These are phyloP conservation scores for Horisme vitalbata DNA, from an alignment of 2,888 invertebrate genomes.

Conservation along the genomic window DNA sequence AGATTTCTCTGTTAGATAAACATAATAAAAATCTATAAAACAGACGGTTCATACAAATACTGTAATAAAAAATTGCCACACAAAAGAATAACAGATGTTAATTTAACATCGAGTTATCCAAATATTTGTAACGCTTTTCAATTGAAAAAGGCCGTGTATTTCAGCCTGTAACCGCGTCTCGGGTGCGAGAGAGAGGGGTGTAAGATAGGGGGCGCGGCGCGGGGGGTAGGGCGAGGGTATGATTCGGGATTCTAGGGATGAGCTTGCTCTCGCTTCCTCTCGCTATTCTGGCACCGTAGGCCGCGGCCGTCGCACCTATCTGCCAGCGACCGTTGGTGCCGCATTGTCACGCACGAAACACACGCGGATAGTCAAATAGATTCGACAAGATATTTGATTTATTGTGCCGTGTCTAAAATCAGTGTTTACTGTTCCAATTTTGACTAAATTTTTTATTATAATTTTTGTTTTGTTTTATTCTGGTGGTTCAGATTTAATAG, in stretches of 20 bases:
- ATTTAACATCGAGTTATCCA: constrained; percentile 27
- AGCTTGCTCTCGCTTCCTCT: constrained; percentile 79
- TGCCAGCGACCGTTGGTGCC: constrained; percentile 36
- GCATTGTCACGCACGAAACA: constrained; percentile 50
- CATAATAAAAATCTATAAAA: too few relatives aligned
- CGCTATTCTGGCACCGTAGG: constrained; percentile 78
- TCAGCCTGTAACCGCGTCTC: constrained; percentile 67
- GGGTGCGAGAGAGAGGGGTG: constrained; percentile 77
- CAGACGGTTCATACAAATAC: too few relatives aligned
- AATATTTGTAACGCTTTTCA: constrained; percentile 37
- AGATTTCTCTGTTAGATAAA: too few relatives aligned
- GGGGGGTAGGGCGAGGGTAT: constrained; percentile 70
- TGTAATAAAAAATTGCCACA: too few relatives aligned
- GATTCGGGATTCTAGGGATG: constrained; percentile 84
- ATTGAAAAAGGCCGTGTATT: constrained; percentile 52
- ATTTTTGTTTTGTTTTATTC: background rate
- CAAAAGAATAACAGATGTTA: constrained; percentile 28
- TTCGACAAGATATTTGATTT: background rate
- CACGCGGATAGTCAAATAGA: constrained; percentile 39
- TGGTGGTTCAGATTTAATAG: constrained; percentile 7
- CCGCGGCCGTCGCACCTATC: constrained; percentile 71
- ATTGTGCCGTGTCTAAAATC: constrained; percentile 16
- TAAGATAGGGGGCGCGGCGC: constrained; percentile 61
- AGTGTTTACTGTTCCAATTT: constrained; percentile 7
- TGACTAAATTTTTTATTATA: background rate